Base-by-base conservation (phyloP, 2,113 vertebrate genomes). In the Plotosus lineatus region DNA sequence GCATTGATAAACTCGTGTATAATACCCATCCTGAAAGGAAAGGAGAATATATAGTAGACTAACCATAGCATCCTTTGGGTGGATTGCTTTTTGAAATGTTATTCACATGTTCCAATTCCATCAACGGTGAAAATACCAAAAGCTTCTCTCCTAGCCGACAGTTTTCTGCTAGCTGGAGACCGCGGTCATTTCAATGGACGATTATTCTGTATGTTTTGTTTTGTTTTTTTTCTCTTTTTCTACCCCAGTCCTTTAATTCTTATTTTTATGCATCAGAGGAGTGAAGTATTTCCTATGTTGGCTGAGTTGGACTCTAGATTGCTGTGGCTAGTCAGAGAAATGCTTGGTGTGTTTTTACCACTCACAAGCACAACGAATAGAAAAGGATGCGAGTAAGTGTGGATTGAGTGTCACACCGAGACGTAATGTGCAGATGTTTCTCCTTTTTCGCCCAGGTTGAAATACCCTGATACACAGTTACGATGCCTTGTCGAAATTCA, bases 161-260 rank as follows among this genome's bases (percentile, higher is more conserved):
- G 91, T 93, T 94, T 95, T 95, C 50, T 91, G 90, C 89, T 87
- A 87, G 65, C 81, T 82, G n/a, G 82, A 86, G 84, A 80, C 36
- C 72, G 79, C 77, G 82, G 82, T 86, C 21, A 38, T 86, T 75
- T 10, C 82, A 87, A 83, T 82, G 75, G 77, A 75, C 65, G 65
- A 76, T 15, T 31, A 36, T 69, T 66, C 21, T 12, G 68, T 51
- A 53, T 65, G 21, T 63, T 72, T 79, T 40, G 2, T 60, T 84
- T 74, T 26, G 79, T 78, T 17, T 50, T 11, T 0, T 38, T 8
- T 60, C 9, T 15, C 36, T 17, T 23, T 58, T 75, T 33, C 9
- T 38, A 72, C 28, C 26, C 55, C 26, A 19, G n/a, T 33, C 38
- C 75, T 71, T 73, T 61, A 8, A 75, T 46, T 80, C 17, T 79